Percentiles rank a stretch among this genome's conserved stretches.
These are phyloP conservation scores for Anastrepha obliqua DNA, from an alignment of 1,140 invertebrate species.

Conservation along the genomic window DNA sequence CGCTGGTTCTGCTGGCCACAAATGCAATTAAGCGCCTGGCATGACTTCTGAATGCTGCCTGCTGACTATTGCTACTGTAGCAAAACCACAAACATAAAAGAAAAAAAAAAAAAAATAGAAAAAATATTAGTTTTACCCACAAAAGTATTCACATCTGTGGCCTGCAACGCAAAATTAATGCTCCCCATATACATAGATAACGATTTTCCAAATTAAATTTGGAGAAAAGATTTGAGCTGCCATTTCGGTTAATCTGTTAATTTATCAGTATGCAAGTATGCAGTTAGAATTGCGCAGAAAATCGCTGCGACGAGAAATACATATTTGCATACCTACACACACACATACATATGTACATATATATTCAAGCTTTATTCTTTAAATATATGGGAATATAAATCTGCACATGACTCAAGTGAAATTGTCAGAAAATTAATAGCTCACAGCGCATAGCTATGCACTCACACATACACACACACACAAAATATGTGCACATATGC, in stretches of 20 bases:
- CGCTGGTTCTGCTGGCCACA: background rate
- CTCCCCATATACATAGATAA: background rate
- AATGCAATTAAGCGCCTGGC: slow-evolving; percentile 29
- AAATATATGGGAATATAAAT: background rate
- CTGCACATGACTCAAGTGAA: slow-evolving; percentile 39
- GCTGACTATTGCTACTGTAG: background rate
- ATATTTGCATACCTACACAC: background rate
- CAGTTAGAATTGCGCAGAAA: background rate
- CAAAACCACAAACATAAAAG: background rate
- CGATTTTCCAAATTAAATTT: slow-evolving; percentile 39
- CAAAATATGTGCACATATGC: background rate
- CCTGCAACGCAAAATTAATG: background rate
- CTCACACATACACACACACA: background rate
- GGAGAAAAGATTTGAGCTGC: slow-evolving; percentile 33
- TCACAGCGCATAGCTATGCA: background rate
- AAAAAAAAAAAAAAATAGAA: too few relatives aligned
- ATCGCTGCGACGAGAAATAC: too few relatives aligned
- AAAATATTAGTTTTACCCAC: background rate
- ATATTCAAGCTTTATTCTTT: slow-evolving; percentile 14
- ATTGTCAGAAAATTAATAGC: slow-evolving; percentile 39
- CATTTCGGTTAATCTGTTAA: slow-evolving; percentile 37
- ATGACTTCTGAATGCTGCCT: slow-evolving; percentile 9
- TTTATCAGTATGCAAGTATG: background rate
- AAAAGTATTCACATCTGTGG: background rate
- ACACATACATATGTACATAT: background rate